Base-by-base conservation (phyloP, 2,797 vertebrate species). In the Zalophus californianus region DNA sequence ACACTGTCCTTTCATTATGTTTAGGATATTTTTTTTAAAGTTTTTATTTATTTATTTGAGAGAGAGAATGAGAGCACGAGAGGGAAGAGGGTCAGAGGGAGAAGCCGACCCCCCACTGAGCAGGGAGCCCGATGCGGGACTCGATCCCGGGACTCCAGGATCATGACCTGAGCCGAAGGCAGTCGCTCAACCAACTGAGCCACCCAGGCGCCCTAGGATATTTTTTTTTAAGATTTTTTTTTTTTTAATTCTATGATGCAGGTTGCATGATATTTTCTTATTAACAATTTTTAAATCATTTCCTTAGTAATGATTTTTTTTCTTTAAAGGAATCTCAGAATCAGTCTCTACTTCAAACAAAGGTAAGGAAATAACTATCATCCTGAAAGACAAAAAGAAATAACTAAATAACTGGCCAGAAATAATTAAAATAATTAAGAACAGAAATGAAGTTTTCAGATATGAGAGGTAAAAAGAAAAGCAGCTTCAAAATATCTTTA, bases 261-360 rank as follows among this genome's bases (percentile, higher is more conserved):
- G 50, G 52, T 64, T 93, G 27, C 3, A 58, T 95, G 38, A 79
- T 52, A 95, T 94, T 97, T 96, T 60, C 60, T 97, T 90, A 72
- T 64, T 62, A 79, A 54, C n/a, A 32, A 54, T 54, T 52, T 54
- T 68, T 38, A 35, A 38, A 68, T 68, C 66, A 95, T 97, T 97
- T 96, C 56, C 50, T 97, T 88, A 68, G 58, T 68, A 79, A 79
- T 7, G 32, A 54, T 21, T 50, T 50, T 77, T 32, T 79, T 56
- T 89, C 27, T 75, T 58, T 32, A 60, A 90, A 87, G 9, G 54
- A 84, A 92, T 79, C 73, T 52, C 10, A 87, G 62, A n/a, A 75
- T 60, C 8, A 87, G 48, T 70, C 38, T 93, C 27, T 48, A 78
- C 54, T 89, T 82, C 70, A 96, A 91, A 89, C 27, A 94, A 82